Base-by-base conservation (phyloP, 2,113 vertebrate genomes). In the Cettia cetti region DNA sequence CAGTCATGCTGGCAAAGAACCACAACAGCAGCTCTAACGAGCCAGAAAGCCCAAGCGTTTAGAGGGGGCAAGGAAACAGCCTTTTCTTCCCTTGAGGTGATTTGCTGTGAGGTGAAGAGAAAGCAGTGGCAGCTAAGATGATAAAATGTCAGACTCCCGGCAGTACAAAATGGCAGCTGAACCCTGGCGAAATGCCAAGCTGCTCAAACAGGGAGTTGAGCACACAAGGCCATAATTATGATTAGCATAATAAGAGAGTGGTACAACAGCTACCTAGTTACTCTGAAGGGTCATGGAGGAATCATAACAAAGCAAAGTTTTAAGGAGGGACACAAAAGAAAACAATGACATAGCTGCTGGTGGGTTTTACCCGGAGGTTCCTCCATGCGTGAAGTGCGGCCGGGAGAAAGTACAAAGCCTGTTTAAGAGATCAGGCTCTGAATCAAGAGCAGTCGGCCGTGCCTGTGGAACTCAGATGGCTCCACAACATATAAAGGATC, bases 121-220 rank as follows among this genome's bases (percentile, higher is more conserved):
- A 88, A 77, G 85, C 72, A 70, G 78, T 11, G 4, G 77, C 61
- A 92, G 89, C 61, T 89, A 91, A 85, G 90, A 87, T 53, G 79
- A 95, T 82, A 96, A 97, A 95, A 96, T 93, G 90, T 96, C 95
- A 95, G 93, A 33, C 64, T 97, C n/a, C 59, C 39, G 6, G 92
- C 92, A 92, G 60, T 82, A 96, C 64, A 88, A 96, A 97, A 96
- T 96, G 93, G 96, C 88, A 94, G 95, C 92, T 78, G 92, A 92
- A 81, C 52, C 68, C 71, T 97, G 96, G 95, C 92, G 0, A 74
- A 94, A 66, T 0, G 93, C 94, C 94, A 96, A 81, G 82, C 82
- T 59, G 75, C 6, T 80, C 90, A 40, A 80, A 74, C 54, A 47
- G 66, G 20, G 74, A 84, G 88, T 59, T 22, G 70, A 77, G 74